A percentile compares a stretch with the other conserved stretches of the same genome.
Evolutionary conservation across 2,113 vertebrate species (phyloP).

Genomic region (Oncorhynchus masou): DNA sequence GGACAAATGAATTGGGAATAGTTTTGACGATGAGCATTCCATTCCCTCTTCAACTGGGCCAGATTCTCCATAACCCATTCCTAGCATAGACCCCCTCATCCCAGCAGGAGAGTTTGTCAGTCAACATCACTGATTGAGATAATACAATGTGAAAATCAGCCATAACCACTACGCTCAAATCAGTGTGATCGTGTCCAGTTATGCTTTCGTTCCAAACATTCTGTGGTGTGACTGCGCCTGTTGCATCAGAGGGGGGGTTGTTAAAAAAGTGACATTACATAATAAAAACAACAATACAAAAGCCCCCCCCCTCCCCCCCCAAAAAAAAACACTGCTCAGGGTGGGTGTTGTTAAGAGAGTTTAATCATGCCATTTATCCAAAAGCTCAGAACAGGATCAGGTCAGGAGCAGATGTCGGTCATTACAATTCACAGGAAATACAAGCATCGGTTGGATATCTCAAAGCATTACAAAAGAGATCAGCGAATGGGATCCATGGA

Average conservation of each 20-base stretch:
- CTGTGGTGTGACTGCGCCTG: background rate
- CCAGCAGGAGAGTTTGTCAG: too few species aligned
- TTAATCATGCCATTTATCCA: conserved; percentile 71
- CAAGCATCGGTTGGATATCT: conserved; percentile 32
- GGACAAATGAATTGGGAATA: too few species aligned
- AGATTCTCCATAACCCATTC: background rate
- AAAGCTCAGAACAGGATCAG: conserved; percentile 60
- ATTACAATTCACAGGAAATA: conserved; percentile 45
- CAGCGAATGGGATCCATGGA: conserved; percentile 1
- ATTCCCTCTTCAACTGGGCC: background rate
- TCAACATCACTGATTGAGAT: too few species aligned
- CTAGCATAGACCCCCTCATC: too few species aligned
- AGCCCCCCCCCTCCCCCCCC: too few species aligned
- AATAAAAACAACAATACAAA: conserved; percentile 16
- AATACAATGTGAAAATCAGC: background rate
- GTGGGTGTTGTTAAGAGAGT: conserved; percentile 66
- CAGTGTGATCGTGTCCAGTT: background rate
- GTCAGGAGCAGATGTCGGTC: conserved; percentile 57
- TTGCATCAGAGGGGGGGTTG: background rate
- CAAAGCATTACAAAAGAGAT: conserved; percentile 42
- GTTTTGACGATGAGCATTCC: background rate
- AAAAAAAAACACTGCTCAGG: conserved; percentile 23
- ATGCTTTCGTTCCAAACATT: background rate
- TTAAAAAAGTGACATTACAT: background rate
- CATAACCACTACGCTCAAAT: background rate